These are phyloP conservation scores for Holacanthus passer DNA, from an alignment of 2,113 vertebrate species.

Conservation along the genomic window DNA sequence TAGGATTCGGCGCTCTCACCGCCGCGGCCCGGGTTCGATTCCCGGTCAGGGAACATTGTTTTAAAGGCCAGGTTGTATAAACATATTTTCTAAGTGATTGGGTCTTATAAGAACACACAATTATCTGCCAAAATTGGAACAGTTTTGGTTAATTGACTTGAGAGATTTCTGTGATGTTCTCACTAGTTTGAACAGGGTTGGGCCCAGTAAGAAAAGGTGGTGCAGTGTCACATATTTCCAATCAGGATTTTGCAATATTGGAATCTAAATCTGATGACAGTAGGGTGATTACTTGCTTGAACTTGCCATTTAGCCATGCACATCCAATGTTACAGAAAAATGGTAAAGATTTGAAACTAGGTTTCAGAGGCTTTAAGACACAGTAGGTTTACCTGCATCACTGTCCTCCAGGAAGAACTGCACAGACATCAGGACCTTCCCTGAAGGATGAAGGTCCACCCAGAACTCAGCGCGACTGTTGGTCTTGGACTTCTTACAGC, in stretches of 20 bases:
- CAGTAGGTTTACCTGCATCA: conserved; percentile 71
- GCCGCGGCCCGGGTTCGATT: conserved; percentile 74
- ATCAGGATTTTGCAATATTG: background rate
- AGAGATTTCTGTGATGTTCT: background rate
- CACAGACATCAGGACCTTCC: conserved; percentile 81
- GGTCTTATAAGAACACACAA: background rate
- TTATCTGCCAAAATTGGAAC: background rate
- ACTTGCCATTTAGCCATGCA: background rate
- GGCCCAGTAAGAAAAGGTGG: background rate
- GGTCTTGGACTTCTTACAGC: conserved; percentile 91
- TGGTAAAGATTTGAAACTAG: background rate
- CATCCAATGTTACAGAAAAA: background rate
- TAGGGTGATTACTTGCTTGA: background rate
- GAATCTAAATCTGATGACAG: background rate
- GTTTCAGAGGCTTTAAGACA: background rate
- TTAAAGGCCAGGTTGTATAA: background rate
- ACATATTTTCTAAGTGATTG: background rate
- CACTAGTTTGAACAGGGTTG: background rate
- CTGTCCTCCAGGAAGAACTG: conserved; percentile 83
- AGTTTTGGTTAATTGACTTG: background rate
- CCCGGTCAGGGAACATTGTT: conserved; percentile 69
- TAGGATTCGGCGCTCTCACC: conserved; percentile 79
- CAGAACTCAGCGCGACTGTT: conserved; percentile 91
- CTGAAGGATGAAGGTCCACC: conserved; percentile 87
- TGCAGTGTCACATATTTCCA: background rate